Conservation (phyloP, 2,113 vertebrate species). For the Sialia sialis region DNA sequence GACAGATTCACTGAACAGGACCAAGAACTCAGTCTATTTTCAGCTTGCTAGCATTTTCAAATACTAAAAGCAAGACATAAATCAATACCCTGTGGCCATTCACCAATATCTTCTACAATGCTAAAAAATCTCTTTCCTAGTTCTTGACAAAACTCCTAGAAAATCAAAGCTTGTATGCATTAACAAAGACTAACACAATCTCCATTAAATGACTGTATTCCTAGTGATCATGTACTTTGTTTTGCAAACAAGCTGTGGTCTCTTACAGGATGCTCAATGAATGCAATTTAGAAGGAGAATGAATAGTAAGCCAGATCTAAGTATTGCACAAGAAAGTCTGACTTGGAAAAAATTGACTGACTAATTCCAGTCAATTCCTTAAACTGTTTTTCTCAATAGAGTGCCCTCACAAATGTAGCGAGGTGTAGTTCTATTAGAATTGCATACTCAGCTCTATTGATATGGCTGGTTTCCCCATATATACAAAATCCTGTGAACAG, state of each 20-base stretch:
- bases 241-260: not conserved
- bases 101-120: not conserved
- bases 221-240: not conserved
- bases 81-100: not conserved
- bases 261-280: not conserved
- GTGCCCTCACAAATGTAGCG: not conserved
- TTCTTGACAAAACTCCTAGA: not conserved
- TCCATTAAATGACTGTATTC: not conserved
- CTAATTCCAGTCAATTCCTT: not conserved
- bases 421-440: not conserved
- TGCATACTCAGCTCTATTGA: not conserved
- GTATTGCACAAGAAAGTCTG: not conserved
- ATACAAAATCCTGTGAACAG: not conserved
- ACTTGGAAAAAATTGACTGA: not conserved
- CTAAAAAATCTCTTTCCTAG: not conserved
- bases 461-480: fast-evolving
- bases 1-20: not conserved
- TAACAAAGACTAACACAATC: not conserved
- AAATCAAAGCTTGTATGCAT: not conserved
- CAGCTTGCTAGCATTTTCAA: not conserved
- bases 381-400: not conserved
- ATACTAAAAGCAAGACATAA: not conserved
- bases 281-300: not conserved
- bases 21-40: not conserved
- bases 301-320: not conserved